Base-by-base conservation (phyloP, 2,888 invertebrate genomes). In the Drosophila bunnanda region DNA sequence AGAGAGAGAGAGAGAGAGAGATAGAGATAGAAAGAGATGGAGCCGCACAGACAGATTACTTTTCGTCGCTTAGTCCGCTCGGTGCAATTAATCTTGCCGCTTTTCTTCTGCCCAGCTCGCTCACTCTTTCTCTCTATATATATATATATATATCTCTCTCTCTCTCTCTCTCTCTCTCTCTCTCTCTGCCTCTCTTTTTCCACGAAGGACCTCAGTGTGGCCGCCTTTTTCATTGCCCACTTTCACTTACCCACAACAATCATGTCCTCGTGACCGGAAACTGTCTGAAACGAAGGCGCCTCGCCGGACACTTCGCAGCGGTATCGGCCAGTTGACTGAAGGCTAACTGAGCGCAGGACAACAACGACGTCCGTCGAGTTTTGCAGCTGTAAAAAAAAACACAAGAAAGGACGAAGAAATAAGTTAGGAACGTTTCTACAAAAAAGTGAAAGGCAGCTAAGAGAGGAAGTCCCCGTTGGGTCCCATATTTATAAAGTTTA, bases 281-380 rank as follows among this genome's bases (percentile, higher is more conserved):
- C 95, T 22, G 96, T 96, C 85, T 95, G 95, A 92, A 96, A 96
- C 69, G 95, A 95, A 34, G 96, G 96, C 73, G 95, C 94, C 91
- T 96, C 96, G 36, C 95, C 96, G 41, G 96, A 96, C 76, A 96
- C 96, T 92, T 96, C 96, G 90, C 96, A 96, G 76, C 96, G 94
- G 93, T 96, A 96, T 71, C 95, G 93, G 48, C 96, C 96, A 54
- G 95, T 95, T 64, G 96, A 95, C 91, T 95, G 94, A 84, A 96
- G 92, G 78, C 94, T 94, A 68, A 96, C 95, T 17, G 95, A 94
- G 72, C 94, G 93, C 86, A 96, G 93, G 57, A 95, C 94, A 76
- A 96, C 94, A 77, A 94, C 94, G 59, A 94, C 94, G 65, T 94
- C 95, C 71, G 95, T 94, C 5, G 94, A 94, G 89, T 95, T 95